Evolutionary conservation across 2,888 invertebrate species (phyloP).

Genomic region (Ormyrus labotus): DNA sequence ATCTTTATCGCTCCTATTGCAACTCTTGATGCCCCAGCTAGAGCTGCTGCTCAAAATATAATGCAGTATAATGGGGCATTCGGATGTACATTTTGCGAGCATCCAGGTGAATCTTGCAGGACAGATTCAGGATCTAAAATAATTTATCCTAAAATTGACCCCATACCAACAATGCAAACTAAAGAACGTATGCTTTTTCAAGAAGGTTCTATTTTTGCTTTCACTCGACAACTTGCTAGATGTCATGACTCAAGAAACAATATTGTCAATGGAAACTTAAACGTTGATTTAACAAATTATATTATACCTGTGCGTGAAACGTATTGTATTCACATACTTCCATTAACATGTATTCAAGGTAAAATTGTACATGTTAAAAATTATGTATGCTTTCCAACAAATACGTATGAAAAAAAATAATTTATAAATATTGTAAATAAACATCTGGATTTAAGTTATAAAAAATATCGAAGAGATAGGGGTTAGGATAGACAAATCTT

Average conservation of each 20-base stretch:
- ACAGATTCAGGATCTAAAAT: neutral
- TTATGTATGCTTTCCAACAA: neutral
- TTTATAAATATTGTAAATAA: neutral
- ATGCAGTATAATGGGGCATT: no score
- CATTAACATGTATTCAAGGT: neutral
- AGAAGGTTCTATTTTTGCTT: neutral
- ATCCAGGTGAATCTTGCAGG: no score
- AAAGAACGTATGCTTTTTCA: neutral
- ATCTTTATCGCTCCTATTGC: neutral
- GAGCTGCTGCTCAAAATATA: no score
- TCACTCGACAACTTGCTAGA: neutral
- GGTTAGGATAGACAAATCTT: no score
- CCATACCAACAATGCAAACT: neutral
- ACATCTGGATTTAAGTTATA: no score
- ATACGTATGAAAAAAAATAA: neutral
- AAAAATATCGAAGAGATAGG: no score
- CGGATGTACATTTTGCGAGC: no score
- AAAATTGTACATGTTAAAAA: neutral
- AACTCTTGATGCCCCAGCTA: no score
- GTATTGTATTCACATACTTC: constrained; percentile 6
- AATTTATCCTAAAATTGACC: neutral
- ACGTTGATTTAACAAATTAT: constrained; percentile 10
- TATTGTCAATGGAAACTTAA: neutral
- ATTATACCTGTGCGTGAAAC: constrained; percentile 4
- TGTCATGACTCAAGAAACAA: neutral